Evolutionary conservation across 2,113 vertebrate species (phyloP).

Genomic region (Scartelaos histophorus): DNA sequence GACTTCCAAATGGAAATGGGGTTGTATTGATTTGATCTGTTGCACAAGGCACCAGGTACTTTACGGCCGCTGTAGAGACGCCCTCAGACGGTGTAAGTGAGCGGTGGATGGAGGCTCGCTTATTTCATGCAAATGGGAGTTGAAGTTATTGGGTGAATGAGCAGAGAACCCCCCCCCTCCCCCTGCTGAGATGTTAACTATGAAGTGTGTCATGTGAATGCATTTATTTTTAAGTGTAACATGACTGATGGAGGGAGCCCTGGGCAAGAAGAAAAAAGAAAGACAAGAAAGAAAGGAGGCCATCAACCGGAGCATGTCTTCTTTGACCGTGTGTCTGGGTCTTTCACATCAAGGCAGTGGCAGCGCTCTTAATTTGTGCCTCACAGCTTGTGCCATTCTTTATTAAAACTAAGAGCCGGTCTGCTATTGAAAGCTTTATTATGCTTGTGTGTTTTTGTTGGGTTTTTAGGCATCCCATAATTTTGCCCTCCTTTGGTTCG

Average conservation of each 20-base stretch:
- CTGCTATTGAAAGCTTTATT: conserved; percentile 32
- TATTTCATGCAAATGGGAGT: conserved; percentile 54
- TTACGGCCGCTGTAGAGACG: conserved; percentile 35
- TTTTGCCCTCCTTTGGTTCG: conserved; percentile 17
- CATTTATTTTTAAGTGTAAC: conserved; percentile 54
- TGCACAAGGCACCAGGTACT: conserved; percentile 44
- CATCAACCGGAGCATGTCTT: conserved; percentile 47
- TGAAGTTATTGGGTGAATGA: conserved; percentile 53
- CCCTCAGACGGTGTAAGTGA: background rate
- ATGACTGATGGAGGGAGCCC: conserved; percentile 37
- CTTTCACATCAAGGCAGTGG: conserved; percentile 52
- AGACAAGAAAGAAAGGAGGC: conserved; percentile 60
- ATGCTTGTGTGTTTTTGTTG: conserved; percentile 18
- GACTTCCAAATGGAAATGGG: conserved; percentile 48
- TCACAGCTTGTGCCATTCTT: conserved; percentile 46
- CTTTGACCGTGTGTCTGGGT: conserved; percentile 46
- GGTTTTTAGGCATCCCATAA: conserved; percentile 18
- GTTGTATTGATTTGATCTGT: conserved; percentile 52
- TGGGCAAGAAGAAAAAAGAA: conserved; percentile 46
- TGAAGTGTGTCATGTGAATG: conserved; percentile 62
- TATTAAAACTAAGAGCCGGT: conserved; percentile 37
- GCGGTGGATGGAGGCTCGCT: conserved; percentile 8
- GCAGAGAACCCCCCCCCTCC: conserved; percentile 42
- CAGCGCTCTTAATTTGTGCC: conserved; percentile 59
- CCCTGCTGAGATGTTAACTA: conserved; percentile 47